A percentile compares a stretch with the other conserved stretches of the same genome.
These are phyloP conservation scores for Paramisgurnus dabryanus DNA, from an alignment of 2,113 vertebrate species.

Conservation along the genomic window DNA sequence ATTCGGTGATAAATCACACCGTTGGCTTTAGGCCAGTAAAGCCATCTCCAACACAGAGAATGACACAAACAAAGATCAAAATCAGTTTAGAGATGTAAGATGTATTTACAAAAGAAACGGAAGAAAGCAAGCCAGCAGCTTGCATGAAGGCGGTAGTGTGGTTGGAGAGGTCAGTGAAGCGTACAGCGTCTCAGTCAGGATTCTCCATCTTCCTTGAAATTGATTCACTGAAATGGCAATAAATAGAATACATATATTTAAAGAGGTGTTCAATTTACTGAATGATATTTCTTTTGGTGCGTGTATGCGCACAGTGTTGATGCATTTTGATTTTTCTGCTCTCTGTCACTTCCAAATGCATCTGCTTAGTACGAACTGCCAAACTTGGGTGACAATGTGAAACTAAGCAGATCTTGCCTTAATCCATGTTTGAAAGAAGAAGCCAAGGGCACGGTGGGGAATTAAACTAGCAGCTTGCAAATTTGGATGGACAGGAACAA, in stretches of 20 bases:
- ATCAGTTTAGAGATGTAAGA: background rate
- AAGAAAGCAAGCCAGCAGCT: slow-evolving; percentile 11
- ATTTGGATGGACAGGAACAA: too few relatives aligned
- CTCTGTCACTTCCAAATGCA: slow-evolving; percentile 1
- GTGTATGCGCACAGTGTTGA: background rate
- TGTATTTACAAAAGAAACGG: slow-evolving; percentile 5
- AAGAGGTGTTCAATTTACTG: slow-evolving; percentile 21
- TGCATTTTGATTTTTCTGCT: background rate
- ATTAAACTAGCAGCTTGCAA: too few relatives aligned
- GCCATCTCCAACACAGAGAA: background rate
- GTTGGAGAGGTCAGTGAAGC: slow-evolving; percentile 27
- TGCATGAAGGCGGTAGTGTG: slow-evolving; percentile 21
- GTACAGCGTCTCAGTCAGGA: background rate
- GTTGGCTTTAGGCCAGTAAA: background rate
- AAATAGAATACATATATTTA: slow-evolving; percentile 47
- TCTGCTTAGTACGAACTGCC: background rate
- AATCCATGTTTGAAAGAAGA: background rate
- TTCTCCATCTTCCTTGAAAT: slow-evolving; percentile 14
- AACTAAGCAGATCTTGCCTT: background rate
- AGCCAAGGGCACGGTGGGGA: too few relatives aligned
- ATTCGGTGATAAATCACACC: background rate
- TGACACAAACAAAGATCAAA: background rate
- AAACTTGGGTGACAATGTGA: background rate
- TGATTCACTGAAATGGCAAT: slow-evolving; percentile 35
- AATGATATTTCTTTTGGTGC: background rate